Evolutionary conservation across 1,140 invertebrate genomes (phyloP).

Genomic region (Condylostylus longicornis): DNA sequence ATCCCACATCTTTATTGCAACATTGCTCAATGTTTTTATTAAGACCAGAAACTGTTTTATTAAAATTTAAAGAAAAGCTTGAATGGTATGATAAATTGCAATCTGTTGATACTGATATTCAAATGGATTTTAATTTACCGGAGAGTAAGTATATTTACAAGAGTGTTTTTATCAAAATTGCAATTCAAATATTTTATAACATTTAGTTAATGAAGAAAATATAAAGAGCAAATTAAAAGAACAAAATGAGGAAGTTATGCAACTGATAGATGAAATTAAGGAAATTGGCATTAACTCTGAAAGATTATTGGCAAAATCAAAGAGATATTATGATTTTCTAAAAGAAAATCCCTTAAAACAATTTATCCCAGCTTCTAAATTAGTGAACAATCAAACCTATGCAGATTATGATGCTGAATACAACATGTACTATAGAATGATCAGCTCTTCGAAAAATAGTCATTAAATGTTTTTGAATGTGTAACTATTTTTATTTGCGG

Average conservation of each 20-base stretch:
- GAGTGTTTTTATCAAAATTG: not conserved
- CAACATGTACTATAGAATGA: slow-evolving; percentile 24
- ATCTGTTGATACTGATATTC: slow-evolving; percentile 4
- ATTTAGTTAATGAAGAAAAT: slow-evolving; percentile 20
- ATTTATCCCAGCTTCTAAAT: slow-evolving; percentile 17
- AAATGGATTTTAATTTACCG: slow-evolving; percentile 19
- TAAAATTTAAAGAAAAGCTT: not conserved
- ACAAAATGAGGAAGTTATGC: slow-evolving; percentile 20
- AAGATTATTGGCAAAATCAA: slow-evolving; percentile 15
- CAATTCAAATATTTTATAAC: not conserved
- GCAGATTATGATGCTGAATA: slow-evolving; percentile 23
- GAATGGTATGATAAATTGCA: not conserved
- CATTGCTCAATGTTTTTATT: not conserved
- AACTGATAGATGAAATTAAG: slow-evolving; percentile 22
- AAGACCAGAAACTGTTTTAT: not conserved
- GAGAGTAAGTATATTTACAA: slow-evolving; percentile 14
- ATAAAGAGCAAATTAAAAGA: slow-evolving; percentile 16
- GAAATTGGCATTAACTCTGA: slow-evolving; percentile 15
- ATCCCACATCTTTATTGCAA: too few species aligned
- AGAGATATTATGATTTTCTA: slow-evolving; percentile 20
- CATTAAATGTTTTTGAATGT: too few species aligned
- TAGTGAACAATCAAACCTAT: slow-evolving; percentile 18
- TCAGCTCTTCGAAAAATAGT: too few species aligned
- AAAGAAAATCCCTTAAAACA: slow-evolving; percentile 19
- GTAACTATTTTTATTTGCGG: too few species aligned